Evolutionary conservation across 1,140 invertebrate species (phyloP).

Genomic region (Drosophila chauvacae): DNA sequence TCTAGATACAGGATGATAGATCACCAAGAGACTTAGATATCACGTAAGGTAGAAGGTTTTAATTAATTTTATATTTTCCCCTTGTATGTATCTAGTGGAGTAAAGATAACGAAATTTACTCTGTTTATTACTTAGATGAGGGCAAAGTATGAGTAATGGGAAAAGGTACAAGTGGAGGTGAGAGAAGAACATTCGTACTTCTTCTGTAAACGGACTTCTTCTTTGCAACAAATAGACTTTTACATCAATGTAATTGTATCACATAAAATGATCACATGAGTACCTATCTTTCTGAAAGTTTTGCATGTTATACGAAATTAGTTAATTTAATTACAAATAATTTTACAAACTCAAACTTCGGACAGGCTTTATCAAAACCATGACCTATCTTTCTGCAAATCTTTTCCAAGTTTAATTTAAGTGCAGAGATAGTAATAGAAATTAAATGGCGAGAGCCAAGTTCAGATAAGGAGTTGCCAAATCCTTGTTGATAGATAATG

Average conservation of each 20-base stretch:
- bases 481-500: conserved; percentile 1
- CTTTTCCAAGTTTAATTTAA: conserved; percentile 1
- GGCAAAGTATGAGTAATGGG: conserved; percentile 32
- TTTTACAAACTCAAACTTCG: neutral
- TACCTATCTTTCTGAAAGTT: neutral
- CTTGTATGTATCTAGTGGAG: neutral
- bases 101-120: conserved; percentile 17
- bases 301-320: neutral
- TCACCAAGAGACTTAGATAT: conserved; percentile 28
- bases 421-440: neutral
- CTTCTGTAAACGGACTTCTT: too few relatives aligned
- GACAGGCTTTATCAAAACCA: neutral
- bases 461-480: neutral
- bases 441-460: neutral
- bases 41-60: neutral
- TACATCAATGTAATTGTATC: neutral
- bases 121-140: conserved; percentile 1
- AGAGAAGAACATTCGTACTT: neutral
- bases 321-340: neutral
- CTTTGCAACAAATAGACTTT: neutral
- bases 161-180: conserved; percentile 8
- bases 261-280: neutral
- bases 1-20: conserved; percentile 5
- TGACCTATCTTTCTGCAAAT: conserved; percentile 2
- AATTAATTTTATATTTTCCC: conserved; percentile 31